Base-by-base conservation (phyloP, 1,140 invertebrate genomes). In the fruit fly (Drosophila melanogaster) region DNA sequence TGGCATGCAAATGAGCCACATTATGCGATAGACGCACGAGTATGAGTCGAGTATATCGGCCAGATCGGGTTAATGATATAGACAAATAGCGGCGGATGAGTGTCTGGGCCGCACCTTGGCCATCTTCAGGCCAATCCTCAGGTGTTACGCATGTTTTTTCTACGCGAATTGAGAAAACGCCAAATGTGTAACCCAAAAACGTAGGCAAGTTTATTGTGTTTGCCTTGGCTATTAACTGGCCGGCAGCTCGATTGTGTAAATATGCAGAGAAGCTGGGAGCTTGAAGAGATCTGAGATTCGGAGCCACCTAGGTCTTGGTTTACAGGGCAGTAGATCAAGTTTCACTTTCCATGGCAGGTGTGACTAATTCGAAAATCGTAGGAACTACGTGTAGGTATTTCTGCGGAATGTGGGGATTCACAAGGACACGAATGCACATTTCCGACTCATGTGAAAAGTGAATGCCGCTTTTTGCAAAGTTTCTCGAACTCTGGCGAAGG, bases 401-500 rank as follows among this genome's bases (percentile, higher is more conserved):
- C 59, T 46, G 19, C 4, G 72, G 49, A 70, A 76, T 76, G 58
- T 6, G 49, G 2, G 15, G 5, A 56, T 26, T 14, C 7, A 35
- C 57, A 73, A 54, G 57, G 58, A 60, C 61, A 53, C 58, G 55
- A 53, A 62, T 43, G 49, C 54, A 54, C 40, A 51, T 11, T 46
- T 37, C 26, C 22, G 26, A 43, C 41, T 44, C 41, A 41, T 41
- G 51, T 41, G 51, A 78, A 81, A 83, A 78, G 75, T 83, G 79
- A 83, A 83, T 67, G 79, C 50, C 56, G 43, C n/a, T 55, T 3
- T 41, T 17, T 15, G 40, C 11, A 35, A 19, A 80, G 69, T 62
- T 77, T 33, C 37, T 35, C 81, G 79, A 77, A 81, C 79, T 83
- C 81, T 72, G 79, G 74, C 79, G 77, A 77, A 67, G 79, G 67